Evolutionary conservation across 2,888 invertebrate species (phyloP), one percentile per base, ranked within the genome.

Genomic region (Ligdia adustata): DNA sequence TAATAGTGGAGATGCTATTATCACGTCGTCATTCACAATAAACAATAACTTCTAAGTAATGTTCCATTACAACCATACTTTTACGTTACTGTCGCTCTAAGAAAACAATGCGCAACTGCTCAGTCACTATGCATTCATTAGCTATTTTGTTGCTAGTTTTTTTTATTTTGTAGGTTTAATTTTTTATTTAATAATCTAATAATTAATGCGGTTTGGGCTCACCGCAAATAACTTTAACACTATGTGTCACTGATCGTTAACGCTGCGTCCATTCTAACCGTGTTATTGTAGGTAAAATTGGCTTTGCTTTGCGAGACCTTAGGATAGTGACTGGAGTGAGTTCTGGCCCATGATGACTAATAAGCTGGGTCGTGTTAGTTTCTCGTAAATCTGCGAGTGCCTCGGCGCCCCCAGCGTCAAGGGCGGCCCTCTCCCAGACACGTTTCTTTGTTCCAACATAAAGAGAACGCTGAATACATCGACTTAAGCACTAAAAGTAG

Each of bases 391-490:
- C 75, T 63, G 70, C 64, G 60, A 64, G 64, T 56, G 63, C 61
- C 57, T 69, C 70, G 64, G 64, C 68, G 65, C 64, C 64, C 66
- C 54, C 75, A 79, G 74, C 80, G 83, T 81, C 86, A 87, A 86
- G 85, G 83, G 68, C 82, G 73, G 63, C 71, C 64, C 69, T 71
- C 63, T 62, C 70, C 66, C 58, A 60, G 53, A 62, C 63, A 44
- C 60, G 57, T 55, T 61, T 52, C 50, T 50, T 59, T 62, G 57
- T 51, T 49, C 75, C 72, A 71, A 53, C 60, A 47, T 68, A 68
- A 57, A 55, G 51, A 60, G 75, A 71, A 72, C 60, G 55, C 62
- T 57, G 39, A 55, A 60, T 63, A 62, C 55, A 57, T 52, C 45
- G 45, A 46, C 54, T 57, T 52, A 43, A 50, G 38, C 52, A 37